Evolutionary conservation across 2,113 vertebrate genomes (phyloP).

Genomic region (Pseudolaguvia tuberculata): DNA sequence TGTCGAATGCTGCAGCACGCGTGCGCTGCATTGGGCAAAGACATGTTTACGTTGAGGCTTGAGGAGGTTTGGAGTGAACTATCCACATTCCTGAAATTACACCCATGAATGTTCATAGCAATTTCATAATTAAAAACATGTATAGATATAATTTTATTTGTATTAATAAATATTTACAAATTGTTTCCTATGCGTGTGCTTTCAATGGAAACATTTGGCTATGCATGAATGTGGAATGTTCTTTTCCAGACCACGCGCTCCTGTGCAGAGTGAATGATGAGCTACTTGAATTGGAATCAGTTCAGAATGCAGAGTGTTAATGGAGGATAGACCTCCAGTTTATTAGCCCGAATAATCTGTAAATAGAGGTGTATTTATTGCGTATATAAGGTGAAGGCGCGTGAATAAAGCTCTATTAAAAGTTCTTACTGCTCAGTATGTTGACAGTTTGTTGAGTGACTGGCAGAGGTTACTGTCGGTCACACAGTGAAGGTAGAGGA

Average conservation of each 20-base stretch:
- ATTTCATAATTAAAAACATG: too few species aligned
- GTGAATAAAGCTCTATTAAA: conserved; percentile 48
- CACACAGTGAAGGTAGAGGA: conserved; percentile 41
- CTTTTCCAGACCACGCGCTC: background rate
- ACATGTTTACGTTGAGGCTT: conserved; percentile 66
- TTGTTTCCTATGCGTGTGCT: background rate
- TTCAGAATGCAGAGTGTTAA: background rate
- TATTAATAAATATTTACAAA: background rate
- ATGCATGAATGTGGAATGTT: background rate
- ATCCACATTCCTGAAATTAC: background rate
- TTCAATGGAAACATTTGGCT: too few species aligned
- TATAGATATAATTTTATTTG: background rate
- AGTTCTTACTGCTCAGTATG: conserved; percentile 53
- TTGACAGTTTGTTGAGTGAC: conserved; percentile 54
- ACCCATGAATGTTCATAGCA: background rate
- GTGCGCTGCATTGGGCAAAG: conserved; percentile 53
- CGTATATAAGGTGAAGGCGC: conserved; percentile 40
- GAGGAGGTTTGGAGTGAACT: conserved; percentile 12
- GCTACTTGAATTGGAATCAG: background rate
- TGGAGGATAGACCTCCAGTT: background rate
- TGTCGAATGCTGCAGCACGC: conserved; percentile 53
- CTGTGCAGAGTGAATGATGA: background rate
- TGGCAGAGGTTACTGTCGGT: conserved; percentile 64
- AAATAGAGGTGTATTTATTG: conserved; percentile 18
- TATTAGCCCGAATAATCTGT: background rate